phyloP scores from a whole-genome alignment of 1,140 invertebrate species.

The Drosophila nasuta region DNA sequence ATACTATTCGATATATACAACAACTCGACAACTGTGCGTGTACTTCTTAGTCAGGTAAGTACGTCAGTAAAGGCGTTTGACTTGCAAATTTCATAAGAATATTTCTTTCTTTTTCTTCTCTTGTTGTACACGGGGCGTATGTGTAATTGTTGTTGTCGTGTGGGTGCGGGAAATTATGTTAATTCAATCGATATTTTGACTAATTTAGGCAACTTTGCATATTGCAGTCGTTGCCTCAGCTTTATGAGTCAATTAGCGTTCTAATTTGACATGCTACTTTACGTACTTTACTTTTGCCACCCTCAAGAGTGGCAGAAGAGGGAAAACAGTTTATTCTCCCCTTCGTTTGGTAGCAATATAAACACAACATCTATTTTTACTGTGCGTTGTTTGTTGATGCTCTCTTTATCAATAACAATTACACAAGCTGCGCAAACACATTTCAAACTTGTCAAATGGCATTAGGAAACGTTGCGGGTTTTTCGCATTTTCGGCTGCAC shows the following conservation, averaged over 20 bases:
- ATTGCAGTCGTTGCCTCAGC: constrained; percentile 15
- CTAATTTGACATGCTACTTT: constrained; percentile 68
- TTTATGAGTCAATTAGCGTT: constrained; percentile 68
- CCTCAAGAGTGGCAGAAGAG: constrained; percentile 1
- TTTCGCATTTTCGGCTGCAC: constrained; percentile 23
- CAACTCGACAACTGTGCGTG: constrained; percentile 40
- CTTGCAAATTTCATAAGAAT: constrained; percentile 36
- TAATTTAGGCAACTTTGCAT: constrained; percentile 53
- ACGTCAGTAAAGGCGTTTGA: constrained; percentile 22
- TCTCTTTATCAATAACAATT: constrained; percentile 64
- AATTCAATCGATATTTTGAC: constrained; percentile 69
- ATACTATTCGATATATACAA: constrained; percentile 1
- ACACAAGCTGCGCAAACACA: constrained; percentile 65
- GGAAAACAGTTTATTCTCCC: background rate
- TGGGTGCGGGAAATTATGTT: constrained; percentile 46
- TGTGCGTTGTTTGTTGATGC: constrained; percentile 10
- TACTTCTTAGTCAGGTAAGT: constrained; percentile 44
- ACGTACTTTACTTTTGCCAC: constrained; percentile 1
- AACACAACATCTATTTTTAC: background rate
- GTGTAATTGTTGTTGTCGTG: constrained; percentile 25
- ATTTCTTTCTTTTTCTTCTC: background rate
- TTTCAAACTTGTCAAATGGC: constrained; percentile 68
- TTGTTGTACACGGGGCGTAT: constrained; percentile 29
- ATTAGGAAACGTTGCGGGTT: constrained; percentile 52
- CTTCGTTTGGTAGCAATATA: background rate